Conservation (phyloP, 2,797 vertebrate genomes). For the Anguilla pacifica region DNA sequence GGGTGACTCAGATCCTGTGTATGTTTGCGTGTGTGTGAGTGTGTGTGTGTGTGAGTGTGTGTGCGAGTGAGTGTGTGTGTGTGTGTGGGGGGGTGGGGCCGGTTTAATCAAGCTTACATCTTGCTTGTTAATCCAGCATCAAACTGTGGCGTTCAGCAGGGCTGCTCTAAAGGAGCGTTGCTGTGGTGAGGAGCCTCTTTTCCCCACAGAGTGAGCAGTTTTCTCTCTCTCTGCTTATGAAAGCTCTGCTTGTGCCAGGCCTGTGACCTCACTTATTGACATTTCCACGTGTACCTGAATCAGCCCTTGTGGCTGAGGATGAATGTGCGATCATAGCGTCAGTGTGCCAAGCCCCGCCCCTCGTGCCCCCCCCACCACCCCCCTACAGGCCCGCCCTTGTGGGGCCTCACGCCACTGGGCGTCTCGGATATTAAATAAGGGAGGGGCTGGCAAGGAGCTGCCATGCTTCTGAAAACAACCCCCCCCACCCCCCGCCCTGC, state of each 20-base stretch:
- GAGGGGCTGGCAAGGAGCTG: constrained; percentile 57
- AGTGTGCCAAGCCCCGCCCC: constrained; percentile 41
- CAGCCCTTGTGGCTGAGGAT: constrained; percentile 61
- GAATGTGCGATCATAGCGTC: constrained; percentile 35
- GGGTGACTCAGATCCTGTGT: constrained; percentile 33
- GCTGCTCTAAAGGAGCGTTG: not conserved
- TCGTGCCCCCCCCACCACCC: constrained; percentile 38
- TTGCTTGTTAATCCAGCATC: not conserved
- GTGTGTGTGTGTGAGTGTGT: too few relatives aligned
- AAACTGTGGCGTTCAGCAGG: not conserved
- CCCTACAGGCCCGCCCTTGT: constrained; percentile 16
- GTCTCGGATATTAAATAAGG: constrained; percentile 64
- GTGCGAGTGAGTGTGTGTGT: not conserved
- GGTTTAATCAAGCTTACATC: not conserved
- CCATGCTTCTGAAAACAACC: constrained; percentile 68
- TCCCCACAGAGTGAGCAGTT: constrained; percentile 61
- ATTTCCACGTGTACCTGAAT: constrained; percentile 65
- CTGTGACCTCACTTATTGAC: constrained; percentile 65
- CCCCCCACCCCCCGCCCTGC: constrained; percentile 44
- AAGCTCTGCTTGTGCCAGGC: constrained; percentile 70
- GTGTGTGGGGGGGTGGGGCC: constrained; percentile 47
- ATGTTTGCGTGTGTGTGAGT: constrained; percentile 50
- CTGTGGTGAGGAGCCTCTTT: constrained; percentile 42
- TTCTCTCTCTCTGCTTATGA: constrained; percentile 59
- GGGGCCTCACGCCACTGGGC: constrained; percentile 46